A percentile compares a stretch with the other conserved stretches of the same genome.
phyloP scores from a whole-genome alignment of 2,888 invertebrate species.

The Tinea semifulvella region DNA sequence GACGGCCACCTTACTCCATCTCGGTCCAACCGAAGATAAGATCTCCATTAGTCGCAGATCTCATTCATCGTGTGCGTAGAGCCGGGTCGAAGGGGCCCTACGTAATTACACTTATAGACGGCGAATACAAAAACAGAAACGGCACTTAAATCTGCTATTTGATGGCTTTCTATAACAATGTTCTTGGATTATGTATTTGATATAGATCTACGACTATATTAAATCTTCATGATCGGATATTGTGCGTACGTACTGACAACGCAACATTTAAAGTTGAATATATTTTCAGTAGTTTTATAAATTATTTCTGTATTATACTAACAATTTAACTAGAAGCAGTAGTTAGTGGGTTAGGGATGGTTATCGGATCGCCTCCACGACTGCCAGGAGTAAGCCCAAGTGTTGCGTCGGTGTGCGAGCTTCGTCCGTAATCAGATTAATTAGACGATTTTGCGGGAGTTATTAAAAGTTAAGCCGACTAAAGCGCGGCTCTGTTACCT shows the following conservation, averaged over 20 bases:
- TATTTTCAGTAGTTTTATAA: too few species aligned
- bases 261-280: too few species aligned
- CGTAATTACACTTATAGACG: slow-evolving; percentile 45
- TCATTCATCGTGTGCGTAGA: slow-evolving; percentile 54
- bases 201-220: not conserved
- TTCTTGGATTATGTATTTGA: not conserved
- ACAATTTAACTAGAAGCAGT: too few species aligned
- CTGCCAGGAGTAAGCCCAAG: slow-evolving; percentile 48
- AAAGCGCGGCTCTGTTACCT: slow-evolving; percentile 52
- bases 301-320: too few species aligned
- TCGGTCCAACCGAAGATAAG: slow-evolving; percentile 42
- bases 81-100: slow-evolving; percentile 32
- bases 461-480: slow-evolving; percentile 64
- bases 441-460: slow-evolving; percentile 60
- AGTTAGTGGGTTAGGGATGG: too few species aligned
- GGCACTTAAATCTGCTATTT: not conserved
- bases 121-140: slow-evolving; percentile 29
- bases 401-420: slow-evolving; percentile 40
- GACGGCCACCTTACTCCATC: slow-evolving; percentile 50
- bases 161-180: not conserved
- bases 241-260: too few species aligned
- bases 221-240: not conserved
- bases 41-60: slow-evolving; percentile 58
- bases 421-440: slow-evolving; percentile 60
- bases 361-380: too few species aligned